A percentile compares a stretch with the other conserved stretches of the same genome.
These are phyloP conservation scores for Lottia scabra DNA, from an alignment of 2,888 invertebrate species.

Conservation along the genomic window DNA sequence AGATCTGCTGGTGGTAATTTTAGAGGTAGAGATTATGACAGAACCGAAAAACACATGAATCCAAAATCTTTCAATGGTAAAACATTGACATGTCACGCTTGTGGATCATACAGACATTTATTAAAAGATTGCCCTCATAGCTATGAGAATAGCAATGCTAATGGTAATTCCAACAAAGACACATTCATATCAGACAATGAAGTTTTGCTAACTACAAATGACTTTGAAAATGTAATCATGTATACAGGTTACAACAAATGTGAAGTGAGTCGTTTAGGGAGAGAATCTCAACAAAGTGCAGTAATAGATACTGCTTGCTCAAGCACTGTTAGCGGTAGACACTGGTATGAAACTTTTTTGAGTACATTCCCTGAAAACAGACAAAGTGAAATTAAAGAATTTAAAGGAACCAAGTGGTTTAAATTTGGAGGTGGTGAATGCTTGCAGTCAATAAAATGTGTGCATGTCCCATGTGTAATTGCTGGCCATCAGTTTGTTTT, in stretches of 20 bases:
- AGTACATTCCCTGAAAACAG: neutral
- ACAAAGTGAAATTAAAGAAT: neutral
- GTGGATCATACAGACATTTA: neutral
- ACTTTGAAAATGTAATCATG: neutral
- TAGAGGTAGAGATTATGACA: neutral
- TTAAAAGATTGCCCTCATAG: neutral
- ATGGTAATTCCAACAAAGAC: no score
- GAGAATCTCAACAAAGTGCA: neutral
- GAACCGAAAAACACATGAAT: neutral
- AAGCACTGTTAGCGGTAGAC: neutral
- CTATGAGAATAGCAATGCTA: no score
- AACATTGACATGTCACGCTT: neutral
- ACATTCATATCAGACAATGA: no score
- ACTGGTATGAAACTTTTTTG: neutral
- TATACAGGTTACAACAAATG: neutral
- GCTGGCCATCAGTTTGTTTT: neutral
- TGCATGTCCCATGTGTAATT: constrained; percentile 1
- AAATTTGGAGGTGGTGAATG: constrained; percentile 6
- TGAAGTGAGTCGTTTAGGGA: no score
- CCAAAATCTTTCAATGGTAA: neutral
- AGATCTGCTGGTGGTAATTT: neutral
- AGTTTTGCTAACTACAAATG: no score
- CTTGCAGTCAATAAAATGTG: neutral
- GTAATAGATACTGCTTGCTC: neutral
- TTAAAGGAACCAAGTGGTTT: neutral